Conservation (phyloP, 2,888 invertebrate genomes). For the Lycaena phlaeas region DNA sequence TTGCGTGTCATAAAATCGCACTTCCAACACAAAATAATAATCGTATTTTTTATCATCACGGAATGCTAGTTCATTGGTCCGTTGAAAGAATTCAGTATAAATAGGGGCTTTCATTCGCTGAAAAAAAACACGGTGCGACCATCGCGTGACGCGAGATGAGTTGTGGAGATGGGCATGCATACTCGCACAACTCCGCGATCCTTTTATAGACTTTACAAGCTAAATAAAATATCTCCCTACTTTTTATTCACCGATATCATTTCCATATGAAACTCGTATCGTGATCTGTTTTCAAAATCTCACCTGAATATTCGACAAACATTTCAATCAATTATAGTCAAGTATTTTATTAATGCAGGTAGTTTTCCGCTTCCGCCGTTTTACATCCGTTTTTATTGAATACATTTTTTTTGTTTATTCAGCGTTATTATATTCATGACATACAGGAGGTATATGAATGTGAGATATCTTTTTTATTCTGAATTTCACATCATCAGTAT, state of each 20-base stretch:
- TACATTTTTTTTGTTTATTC: neutral
- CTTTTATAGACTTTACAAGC: conserved; percentile 14
- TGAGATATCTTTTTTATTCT: no score
- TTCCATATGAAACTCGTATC: neutral
- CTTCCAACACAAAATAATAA: no score
- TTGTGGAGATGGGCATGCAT: conserved; percentile 7
- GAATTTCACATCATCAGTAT: no score
- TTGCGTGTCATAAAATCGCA: no score
- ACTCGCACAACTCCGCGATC: conserved; percentile 13
- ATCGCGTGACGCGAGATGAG: conserved; percentile 45
- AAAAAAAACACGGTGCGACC: conserved; percentile 56
- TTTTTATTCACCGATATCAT: conserved; percentile 3
- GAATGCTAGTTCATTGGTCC: conserved; percentile 47
- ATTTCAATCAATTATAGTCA: neutral
- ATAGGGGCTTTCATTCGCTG: conserved; percentile 56
- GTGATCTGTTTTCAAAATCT: conserved; percentile 3
- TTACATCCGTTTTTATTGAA: neutral
- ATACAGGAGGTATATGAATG: no score
- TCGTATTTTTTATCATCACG: no score
- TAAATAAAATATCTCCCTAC: conserved; percentile 8
- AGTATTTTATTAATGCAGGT: neutral
- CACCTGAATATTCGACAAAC: conserved; percentile 1
- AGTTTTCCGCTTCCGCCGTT: neutral
- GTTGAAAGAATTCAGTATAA: conserved; percentile 60
- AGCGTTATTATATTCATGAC: no score